Evolutionary conservation across 2,888 invertebrate genomes (phyloP).

Genomic region (Pterobdella sp.): DNA sequence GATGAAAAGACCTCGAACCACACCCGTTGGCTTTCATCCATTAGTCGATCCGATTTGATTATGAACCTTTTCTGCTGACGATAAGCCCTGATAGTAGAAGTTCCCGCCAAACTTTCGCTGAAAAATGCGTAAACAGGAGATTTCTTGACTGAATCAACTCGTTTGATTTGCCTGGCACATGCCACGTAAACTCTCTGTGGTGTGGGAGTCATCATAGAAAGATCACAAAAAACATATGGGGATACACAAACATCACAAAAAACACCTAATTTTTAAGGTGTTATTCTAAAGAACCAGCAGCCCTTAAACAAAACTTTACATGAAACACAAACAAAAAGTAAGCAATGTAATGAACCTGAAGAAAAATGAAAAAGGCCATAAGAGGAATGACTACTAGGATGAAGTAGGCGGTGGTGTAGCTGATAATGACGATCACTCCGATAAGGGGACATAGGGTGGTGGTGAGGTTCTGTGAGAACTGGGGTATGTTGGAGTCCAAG

Average conservation of each 20-base stretch:
- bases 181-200: conserved; percentile 78
- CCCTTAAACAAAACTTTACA: too few species aligned
- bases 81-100: conserved; percentile 71
- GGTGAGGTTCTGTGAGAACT: conserved; percentile 36
- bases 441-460: conserved; percentile 38
- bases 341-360: too few species aligned
- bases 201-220: too few species aligned
- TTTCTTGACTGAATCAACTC: conserved; percentile 79
- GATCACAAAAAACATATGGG: neutral
- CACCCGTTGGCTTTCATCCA: conserved; percentile 82
- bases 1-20: conserved; percentile 83
- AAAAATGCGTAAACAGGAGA: conserved; percentile 94
- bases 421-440: conserved; percentile 45
- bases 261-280: neutral
- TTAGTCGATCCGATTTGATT: conserved; percentile 72
- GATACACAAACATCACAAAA: neutral
- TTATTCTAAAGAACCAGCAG: too few species aligned
- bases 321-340: too few species aligned
- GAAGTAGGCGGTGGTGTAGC: conserved; percentile 44
- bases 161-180: conserved; percentile 80
- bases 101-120: conserved; percentile 74
- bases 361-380: conserved; percentile 41
- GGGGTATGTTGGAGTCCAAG: conserved; percentile 36
- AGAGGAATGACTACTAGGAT: conserved; percentile 43
- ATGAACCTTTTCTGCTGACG: conserved; percentile 72